A percentile compares a stretch with the other conserved stretches of the same genome.
Conservation (phyloP, 2,113 vertebrate species). For the Silurus asotus region DNA sequence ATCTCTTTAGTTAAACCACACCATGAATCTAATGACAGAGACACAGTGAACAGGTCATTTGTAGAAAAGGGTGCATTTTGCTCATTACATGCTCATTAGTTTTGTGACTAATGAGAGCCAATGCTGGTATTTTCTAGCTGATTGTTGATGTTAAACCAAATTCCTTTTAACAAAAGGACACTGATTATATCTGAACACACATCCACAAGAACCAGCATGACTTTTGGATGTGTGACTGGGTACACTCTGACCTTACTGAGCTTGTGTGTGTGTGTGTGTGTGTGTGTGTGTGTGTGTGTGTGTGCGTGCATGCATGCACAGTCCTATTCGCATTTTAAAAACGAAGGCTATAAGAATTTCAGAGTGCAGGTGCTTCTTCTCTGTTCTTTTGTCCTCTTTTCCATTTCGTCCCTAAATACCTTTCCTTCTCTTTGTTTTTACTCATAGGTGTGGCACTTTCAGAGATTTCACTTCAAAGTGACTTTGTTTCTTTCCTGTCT, state of each 20-base stretch:
- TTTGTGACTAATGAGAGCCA: neutral
- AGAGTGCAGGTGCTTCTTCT: neutral
- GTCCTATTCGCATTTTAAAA: neutral
- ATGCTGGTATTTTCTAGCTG: slow-evolving; percentile 26
- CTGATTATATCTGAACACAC: neutral
- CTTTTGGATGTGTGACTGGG: neutral
- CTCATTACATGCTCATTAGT: slow-evolving; percentile 34
- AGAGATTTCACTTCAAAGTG: slow-evolving; percentile 33
- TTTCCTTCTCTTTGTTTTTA: slow-evolving; percentile 23
- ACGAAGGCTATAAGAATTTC: neutral
- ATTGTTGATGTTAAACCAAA: neutral
- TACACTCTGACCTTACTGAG: neutral
- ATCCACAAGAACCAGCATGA: neutral
- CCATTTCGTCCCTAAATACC: slow-evolving; percentile 21
- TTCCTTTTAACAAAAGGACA: neutral
- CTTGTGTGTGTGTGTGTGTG: slow-evolving; percentile 12
- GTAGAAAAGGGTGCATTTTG: slow-evolving; percentile 15
- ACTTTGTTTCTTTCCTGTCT: slow-evolving; percentile 26
- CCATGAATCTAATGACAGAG: neutral
- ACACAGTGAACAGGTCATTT: slow-evolving; percentile 6
- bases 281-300: slow-evolving; percentile 5
- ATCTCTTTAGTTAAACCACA: slow-evolving; percentile 22
- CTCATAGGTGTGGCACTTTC: slow-evolving; percentile 27
- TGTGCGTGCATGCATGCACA: neutral
- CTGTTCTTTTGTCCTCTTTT: slow-evolving; percentile 11